Conservation (phyloP, 2,888 invertebrate genomes). For the Melitaea athalia region DNA sequence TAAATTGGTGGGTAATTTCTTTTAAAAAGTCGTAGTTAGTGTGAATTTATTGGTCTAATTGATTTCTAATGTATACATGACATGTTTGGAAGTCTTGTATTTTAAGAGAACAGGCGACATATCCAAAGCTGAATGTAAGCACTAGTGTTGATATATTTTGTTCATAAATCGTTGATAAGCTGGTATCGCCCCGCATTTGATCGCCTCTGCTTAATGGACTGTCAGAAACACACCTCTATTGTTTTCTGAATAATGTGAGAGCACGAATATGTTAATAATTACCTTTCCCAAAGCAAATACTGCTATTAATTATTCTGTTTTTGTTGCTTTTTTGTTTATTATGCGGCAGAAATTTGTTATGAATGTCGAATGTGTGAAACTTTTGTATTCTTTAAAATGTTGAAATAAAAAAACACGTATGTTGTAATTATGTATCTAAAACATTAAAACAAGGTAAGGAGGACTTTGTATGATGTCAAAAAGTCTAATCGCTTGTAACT, state of each 20-base stretch:
- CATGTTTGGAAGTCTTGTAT: background rate
- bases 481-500: too few species aligned
- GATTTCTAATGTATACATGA: background rate
- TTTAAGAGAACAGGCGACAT: background rate
- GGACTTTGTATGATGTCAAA: too few species aligned
- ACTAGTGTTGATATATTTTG: conserved; percentile 25
- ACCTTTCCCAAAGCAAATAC: conserved; percentile 58
- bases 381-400: too few species aligned
- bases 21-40: too few species aligned
- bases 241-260: conserved; percentile 53
- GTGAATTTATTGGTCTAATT: too few species aligned
- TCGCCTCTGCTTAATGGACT: conserved; percentile 63
- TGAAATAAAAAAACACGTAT: too few species aligned
- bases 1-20: too few species aligned
- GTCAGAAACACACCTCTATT: conserved; percentile 69
- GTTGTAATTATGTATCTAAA: too few species aligned
- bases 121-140: background rate
- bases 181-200: conserved; percentile 38
- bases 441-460: too few species aligned
- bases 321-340: background rate
- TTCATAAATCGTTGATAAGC: conserved; percentile 35
- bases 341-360: background rate
- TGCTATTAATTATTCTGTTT: conserved; percentile 50
- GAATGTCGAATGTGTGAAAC: background rate
- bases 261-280: conserved; percentile 53